Percentiles rank a stretch among this genome's conserved stretches.
These are phyloP conservation scores for Eupristina koningsbergeri DNA, from an alignment of 1,140 invertebrate species.

Conservation along the genomic window DNA sequence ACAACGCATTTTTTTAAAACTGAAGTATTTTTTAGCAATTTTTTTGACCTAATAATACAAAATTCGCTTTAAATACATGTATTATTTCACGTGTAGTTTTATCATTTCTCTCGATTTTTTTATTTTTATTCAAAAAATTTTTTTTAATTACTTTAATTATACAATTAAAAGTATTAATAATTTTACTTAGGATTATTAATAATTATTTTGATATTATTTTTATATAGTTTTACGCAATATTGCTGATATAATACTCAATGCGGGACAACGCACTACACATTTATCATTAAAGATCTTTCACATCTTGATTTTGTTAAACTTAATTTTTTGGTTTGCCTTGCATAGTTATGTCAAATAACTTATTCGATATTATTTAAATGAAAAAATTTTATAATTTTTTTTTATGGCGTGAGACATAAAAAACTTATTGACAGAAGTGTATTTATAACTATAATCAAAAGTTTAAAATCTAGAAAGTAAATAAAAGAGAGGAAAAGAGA, in stretches of 20 bases:
- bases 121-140: conserved; percentile 66
- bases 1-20: conserved; percentile 50
- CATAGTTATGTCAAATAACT: conserved; percentile 46
- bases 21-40: conserved; percentile 41
- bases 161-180: conserved; percentile 71
- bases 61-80: conserved; percentile 57
- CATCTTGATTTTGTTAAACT: conserved; percentile 53
- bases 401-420: conserved; percentile 55
- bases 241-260: conserved; percentile 71
- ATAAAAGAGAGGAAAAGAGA: background rate
- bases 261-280: conserved; percentile 65
- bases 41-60: conserved; percentile 52
- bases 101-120: conserved; percentile 45
- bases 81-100: conserved; percentile 54
- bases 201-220: conserved; percentile 65
- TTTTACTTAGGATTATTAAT: conserved; percentile 70
- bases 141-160: conserved; percentile 65
- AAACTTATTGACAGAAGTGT: conserved; percentile 36
- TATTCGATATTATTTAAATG: conserved; percentile 11
- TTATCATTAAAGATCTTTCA: conserved; percentile 43
- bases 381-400: conserved; percentile 32
- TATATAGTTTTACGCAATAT: conserved; percentile 67
- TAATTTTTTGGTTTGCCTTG: conserved; percentile 20
- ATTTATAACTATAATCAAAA: conserved; percentile 43
- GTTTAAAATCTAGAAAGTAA: background rate